Evolutionary conservation across 2,888 invertebrate genomes (phyloP), one percentile per base, ranked within the genome.

Genomic region (Oscheius onirici): DNA sequence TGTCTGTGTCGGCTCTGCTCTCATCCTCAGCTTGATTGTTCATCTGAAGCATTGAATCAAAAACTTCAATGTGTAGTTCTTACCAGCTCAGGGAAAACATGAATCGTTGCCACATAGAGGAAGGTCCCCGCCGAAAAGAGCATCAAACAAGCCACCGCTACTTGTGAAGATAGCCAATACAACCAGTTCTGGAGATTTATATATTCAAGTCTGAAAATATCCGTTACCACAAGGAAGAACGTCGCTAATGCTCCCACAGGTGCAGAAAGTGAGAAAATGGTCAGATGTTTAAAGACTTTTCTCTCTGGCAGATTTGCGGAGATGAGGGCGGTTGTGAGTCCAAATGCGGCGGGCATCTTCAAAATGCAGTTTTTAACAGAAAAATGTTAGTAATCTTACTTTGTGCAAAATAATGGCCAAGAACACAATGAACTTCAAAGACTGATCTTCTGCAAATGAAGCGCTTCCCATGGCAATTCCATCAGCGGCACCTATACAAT

Each of bases 321-420:
- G 76, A 99, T 89, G 51, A 99, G 90, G 89, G 97, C 97, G n/a
- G 97, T 95, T 46, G 97, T 97, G 17, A 99, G 90, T 0, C 97
- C 99, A 90, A 99, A 99, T 0, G 99, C 96, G 3, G 99, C 97
- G 0, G 99, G 99, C 0, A 97, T 97, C 92, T 92, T 40, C 20
- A 44, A 43, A 57, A 44, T 61, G 17, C 28, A 22, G 13, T 17
- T n/a, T 17, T 20, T 40, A 40, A 11, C 13, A n/a, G 51, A 51
- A 51, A 5, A 20, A 22, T 41, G 43, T 63, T 44, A n/a, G 3
- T 6, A 46, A 63, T 15, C n/a, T n/a, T 8, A 28, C 92, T 90
- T 99, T 99, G 87, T 99, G 99, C 66, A 99, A 89, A 97, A 99
- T 99, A 80, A 99, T 99, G 3, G 99, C 99, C 40, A 97, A 88